phyloP scores from a whole-genome alignment of 2,113 vertebrate species.

The Oncorhynchus keta region DNA sequence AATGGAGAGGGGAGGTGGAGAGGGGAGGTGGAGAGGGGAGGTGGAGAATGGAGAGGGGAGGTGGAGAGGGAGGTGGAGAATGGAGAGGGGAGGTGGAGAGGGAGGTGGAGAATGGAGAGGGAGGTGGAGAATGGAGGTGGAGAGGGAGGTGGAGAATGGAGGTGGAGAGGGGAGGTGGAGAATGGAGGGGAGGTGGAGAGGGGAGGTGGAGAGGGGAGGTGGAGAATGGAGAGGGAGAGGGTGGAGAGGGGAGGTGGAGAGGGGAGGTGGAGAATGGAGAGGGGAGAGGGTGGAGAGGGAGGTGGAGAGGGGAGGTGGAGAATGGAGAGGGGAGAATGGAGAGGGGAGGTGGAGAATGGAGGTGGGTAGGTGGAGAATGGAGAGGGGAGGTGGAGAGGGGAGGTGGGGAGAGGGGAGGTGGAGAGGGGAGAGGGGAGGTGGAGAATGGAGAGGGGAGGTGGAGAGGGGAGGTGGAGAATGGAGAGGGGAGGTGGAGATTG shows the following conservation, averaged over 20 bases:
- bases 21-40: conserved; percentile 1
- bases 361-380: not conserved
- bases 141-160: conserved; percentile 14
- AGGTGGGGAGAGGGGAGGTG: conserved; percentile 15
- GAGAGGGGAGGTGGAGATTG: not conserved
- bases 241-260: not conserved
- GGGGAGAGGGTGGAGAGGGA: conserved; percentile 5
- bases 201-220: conserved; percentile 25
- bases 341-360: not conserved
- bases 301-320: conserved; percentile 15
- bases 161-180: conserved; percentile 16
- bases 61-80: not conserved
- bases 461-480: conserved; percentile 15
- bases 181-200: conserved; percentile 30
- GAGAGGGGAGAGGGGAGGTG: not conserved
- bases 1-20: conserved; percentile 28
- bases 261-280: conserved; percentile 17
- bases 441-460: conserved; percentile 9
- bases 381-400: conserved; percentile 15
- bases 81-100: not conserved
- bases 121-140: not conserved
- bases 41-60: conserved; percentile 37
- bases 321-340: too few species aligned
- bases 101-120: conserved; percentile 13
- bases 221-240: not conserved